These are phyloP conservation scores for Eurosta solidaginis DNA, from an alignment of 1,140 invertebrate genomes.

Conservation along the genomic window DNA sequence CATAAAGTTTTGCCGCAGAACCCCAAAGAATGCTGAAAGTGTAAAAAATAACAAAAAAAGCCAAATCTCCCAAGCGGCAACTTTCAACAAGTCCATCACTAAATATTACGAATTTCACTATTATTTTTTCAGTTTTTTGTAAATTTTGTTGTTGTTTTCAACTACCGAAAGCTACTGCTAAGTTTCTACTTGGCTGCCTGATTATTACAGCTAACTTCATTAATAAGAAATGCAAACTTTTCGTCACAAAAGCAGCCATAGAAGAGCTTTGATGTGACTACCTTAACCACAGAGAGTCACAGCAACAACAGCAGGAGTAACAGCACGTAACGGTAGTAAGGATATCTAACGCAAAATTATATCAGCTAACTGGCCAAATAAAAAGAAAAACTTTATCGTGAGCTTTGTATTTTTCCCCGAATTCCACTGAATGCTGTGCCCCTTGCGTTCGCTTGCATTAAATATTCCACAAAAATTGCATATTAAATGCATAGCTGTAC, in stretches of 20 bases:
- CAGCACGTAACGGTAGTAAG: neutral
- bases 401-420: neutral
- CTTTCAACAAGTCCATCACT: slow-evolving; percentile 27
- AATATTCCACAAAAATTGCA: slow-evolving; percentile 59
- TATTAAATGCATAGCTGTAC: slow-evolving; percentile 49
- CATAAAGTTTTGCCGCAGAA: slow-evolving; percentile 1
- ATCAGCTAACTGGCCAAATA: neutral
- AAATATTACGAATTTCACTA: neutral
- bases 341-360: neutral
- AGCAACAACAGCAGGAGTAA: neutral
- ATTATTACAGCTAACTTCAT: slow-evolving; percentile 21
- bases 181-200: neutral
- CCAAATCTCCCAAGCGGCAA: neutral
- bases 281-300: neutral
- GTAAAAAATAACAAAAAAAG: neutral
- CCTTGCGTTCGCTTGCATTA: slow-evolving; percentile 41
- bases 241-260: slow-evolving; percentile 2
- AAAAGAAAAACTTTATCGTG: neutral
- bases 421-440: neutral
- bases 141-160: neutral
- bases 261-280: neutral
- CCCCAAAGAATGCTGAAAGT: neutral
- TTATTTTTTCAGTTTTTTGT: neutral
- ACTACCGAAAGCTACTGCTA: slow-evolving; percentile 5
- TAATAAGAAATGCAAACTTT: slow-evolving; percentile 28